Conservation (phyloP, 2,888 invertebrate genomes). For the Ernsta delagoae region DNA sequence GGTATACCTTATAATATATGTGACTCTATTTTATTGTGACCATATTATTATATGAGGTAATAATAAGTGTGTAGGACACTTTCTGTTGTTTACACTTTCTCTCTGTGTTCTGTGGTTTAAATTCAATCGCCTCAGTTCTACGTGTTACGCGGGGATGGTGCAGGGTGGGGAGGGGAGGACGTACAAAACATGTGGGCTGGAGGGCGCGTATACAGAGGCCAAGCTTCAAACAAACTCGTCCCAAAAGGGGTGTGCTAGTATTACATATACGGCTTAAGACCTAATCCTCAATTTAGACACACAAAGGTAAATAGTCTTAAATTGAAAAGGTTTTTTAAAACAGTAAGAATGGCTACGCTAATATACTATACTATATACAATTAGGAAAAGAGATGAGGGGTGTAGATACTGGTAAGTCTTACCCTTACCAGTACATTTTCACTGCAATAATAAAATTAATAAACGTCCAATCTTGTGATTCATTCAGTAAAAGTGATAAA, state of each 20-base stretch:
- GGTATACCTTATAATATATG: not conserved
- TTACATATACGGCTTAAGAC: not conserved
- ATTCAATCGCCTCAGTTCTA: slow-evolving; percentile 80
- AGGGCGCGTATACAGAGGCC: slow-evolving; percentile 23
- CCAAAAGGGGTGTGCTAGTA: not conserved
- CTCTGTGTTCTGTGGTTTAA: slow-evolving; percentile 41
- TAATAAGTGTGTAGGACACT: not conserved
- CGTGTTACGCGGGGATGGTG: slow-evolving; percentile 50
- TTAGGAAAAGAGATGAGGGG: too few relatives aligned
- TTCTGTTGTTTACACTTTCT: not conserved
- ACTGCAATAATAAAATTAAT: not conserved
- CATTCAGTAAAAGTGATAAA: not conserved
- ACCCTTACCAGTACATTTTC: not conserved
- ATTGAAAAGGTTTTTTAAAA: slow-evolving; percentile 1
- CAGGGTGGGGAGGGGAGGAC: slow-evolving; percentile 7
- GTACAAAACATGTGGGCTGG: slow-evolving; percentile 35
- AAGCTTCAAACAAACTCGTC: slow-evolving; percentile 22
- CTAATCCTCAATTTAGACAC: not conserved
- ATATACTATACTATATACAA: too few relatives aligned
- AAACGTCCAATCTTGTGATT: not conserved
- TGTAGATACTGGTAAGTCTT: too few relatives aligned
- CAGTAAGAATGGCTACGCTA: too few relatives aligned
- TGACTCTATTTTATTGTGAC: not conserved
- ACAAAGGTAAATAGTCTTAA: not conserved
- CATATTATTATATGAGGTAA: not conserved